Conservation (phyloP, 2,888 invertebrate species). For the Lepidonotus clava region DNA sequence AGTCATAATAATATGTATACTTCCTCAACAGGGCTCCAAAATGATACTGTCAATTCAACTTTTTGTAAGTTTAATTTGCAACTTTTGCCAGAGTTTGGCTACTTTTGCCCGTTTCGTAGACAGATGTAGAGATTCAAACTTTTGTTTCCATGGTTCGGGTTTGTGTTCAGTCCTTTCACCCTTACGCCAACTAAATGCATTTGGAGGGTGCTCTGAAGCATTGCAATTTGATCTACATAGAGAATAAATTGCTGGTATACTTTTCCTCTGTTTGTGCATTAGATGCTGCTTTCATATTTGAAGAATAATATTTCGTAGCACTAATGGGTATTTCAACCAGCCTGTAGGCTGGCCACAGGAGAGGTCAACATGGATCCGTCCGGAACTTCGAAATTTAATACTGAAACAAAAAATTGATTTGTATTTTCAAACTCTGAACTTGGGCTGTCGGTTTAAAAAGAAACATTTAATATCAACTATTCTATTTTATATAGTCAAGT, state of each 20-base stretch:
- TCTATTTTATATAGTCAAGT: too few relatives aligned
- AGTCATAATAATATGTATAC: background rate
- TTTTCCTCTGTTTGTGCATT: background rate
- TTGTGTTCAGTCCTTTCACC: background rate
- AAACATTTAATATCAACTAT: too few relatives aligned
- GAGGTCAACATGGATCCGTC: too few relatives aligned
- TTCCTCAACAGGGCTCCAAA: constrained; percentile 1
- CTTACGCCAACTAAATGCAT: background rate
- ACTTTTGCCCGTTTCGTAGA: background rate
- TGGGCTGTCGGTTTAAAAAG: too few relatives aligned
- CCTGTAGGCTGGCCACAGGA: too few relatives aligned
- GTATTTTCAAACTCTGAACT: too few relatives aligned
- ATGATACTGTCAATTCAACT: constrained; percentile 24
- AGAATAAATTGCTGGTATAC: background rate
- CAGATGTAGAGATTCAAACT: background rate
- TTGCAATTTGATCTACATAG: background rate
- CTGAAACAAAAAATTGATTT: too few relatives aligned
- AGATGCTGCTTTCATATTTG: too few relatives aligned
- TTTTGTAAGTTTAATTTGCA: constrained; percentile 16
- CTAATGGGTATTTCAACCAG: too few relatives aligned
- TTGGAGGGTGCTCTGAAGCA: background rate
- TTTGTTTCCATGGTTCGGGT: background rate
- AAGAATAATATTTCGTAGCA: too few relatives aligned
- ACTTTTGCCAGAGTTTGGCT: background rate
- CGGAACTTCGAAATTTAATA: too few relatives aligned